Conservation (phyloP, 2,888 invertebrate species). For the Atethmia centrago region DNA sequence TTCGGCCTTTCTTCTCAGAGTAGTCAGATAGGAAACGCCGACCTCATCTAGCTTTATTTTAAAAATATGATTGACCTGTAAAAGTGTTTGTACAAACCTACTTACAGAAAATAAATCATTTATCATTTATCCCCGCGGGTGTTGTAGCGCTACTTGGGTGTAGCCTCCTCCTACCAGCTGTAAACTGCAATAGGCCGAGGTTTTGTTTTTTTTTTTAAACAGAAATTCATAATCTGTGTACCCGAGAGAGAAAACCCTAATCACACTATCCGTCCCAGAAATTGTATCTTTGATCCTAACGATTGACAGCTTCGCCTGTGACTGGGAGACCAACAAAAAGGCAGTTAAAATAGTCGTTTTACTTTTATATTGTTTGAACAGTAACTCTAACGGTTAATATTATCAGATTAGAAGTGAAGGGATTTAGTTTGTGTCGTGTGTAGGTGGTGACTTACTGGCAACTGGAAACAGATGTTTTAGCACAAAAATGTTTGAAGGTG, state of each 20-base stretch:
- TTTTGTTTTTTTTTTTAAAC: neutral
- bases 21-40: too few relatives aligned
- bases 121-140: too few relatives aligned
- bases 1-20: too few relatives aligned
- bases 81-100: too few relatives aligned
- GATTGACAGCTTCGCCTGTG: neutral
- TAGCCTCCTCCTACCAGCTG: too few relatives aligned
- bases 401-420: slow-evolving; percentile 57
- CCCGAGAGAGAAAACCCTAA: neutral
- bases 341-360: slow-evolving; percentile 8
- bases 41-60: too few relatives aligned
- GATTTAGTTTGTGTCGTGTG: slow-evolving; percentile 36
- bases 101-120: too few relatives aligned
- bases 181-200: neutral
- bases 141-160: neutral
- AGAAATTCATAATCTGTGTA: neutral
- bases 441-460: slow-evolving; percentile 46
- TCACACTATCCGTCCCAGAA: neutral
- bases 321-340: neutral
- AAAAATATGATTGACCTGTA: too few relatives aligned
- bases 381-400: slow-evolving; percentile 36
- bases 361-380: slow-evolving; percentile 48
- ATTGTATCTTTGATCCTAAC: neutral
- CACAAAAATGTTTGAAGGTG: slow-evolving; percentile 8
- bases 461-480: slow-evolving; percentile 13